Percentiles rank a stretch among this genome's conserved stretches.
These are phyloP conservation scores for Morus bassanus DNA, from an alignment of 2,797 vertebrate species.

Conservation along the genomic window DNA sequence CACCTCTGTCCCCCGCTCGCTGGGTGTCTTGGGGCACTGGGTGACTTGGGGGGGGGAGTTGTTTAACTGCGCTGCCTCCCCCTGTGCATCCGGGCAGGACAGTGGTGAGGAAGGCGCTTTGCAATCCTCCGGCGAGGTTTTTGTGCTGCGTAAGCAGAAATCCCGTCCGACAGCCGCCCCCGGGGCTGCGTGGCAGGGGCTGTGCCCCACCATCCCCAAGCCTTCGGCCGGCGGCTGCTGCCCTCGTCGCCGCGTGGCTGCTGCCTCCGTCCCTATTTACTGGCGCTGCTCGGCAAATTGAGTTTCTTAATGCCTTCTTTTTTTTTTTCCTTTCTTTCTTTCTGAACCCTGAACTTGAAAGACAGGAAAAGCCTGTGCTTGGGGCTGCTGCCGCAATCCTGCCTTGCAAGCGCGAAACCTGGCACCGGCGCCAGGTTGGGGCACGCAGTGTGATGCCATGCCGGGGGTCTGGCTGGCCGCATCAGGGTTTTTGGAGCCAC, in stretches of 20 bases:
- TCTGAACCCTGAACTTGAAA: constrained; percentile 62
- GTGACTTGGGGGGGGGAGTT: neutral
- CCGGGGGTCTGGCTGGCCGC: neutral
- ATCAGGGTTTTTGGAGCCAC: accelerated
- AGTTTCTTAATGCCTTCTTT: neutral
- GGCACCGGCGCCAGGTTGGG: neutral
- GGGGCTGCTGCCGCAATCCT: neutral
- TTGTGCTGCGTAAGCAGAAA: neutral
- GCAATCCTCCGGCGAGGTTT: neutral
- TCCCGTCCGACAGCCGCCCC: neutral
- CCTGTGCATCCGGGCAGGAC: accelerated
- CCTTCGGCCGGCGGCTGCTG: neutral
- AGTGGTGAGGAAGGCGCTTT: neutral
- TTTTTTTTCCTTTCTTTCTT: neutral
- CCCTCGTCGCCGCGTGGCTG: neutral
- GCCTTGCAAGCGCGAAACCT: constrained; percentile 22
- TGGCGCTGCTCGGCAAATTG: neutral
- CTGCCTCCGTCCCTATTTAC: neutral
- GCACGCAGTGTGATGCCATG: neutral
- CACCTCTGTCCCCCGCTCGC: accelerated
- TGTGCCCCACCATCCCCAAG: neutral
- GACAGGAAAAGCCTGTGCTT: constrained; percentile 62
- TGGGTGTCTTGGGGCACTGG: neutral
- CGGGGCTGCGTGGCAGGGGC: neutral
- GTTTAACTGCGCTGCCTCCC: accelerated